Conservation (phyloP, 2,113 vertebrate species). For the Mellivora capensis region DNA sequence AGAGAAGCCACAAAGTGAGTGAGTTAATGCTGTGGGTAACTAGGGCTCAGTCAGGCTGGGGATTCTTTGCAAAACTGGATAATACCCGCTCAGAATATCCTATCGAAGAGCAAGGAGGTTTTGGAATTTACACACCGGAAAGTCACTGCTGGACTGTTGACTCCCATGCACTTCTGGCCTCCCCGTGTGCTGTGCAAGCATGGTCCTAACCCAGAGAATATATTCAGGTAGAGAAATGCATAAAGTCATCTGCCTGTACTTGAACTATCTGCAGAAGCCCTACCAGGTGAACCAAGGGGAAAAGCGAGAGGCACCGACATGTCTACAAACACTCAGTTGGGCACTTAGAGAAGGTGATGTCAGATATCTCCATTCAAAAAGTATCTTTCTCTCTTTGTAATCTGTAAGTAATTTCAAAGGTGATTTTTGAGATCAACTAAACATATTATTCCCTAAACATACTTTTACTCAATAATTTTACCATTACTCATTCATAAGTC, state of each 20-base stretch:
- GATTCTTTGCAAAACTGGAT: not conserved
- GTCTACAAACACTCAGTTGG: not conserved
- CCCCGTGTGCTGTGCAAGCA: not conserved
- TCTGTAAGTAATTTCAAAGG: not conserved
- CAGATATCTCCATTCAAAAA: not conserved
- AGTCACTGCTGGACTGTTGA: not conserved
- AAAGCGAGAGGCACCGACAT: not conserved
- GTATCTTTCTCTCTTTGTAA: not conserved
- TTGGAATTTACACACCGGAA: not conserved
- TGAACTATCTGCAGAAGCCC: not conserved
- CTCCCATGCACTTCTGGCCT: not conserved
- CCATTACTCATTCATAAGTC: not conserved
- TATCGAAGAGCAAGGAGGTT: not conserved
- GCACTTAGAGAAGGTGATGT: not conserved
- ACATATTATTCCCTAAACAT: not conserved
- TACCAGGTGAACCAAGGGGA: not conserved
- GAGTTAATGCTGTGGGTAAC: not conserved
- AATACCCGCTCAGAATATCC: not conserved
- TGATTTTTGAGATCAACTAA: not conserved
- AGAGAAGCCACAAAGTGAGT: not conserved
- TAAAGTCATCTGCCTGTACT: not conserved
- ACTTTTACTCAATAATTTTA: not conserved
- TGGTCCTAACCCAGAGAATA: not conserved
- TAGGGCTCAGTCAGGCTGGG: not conserved
- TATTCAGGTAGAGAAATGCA: not conserved